Evolutionary conservation across 2,797 vertebrate species (phyloP).

Genomic region (Dicrostonyx torquatus): DNA sequence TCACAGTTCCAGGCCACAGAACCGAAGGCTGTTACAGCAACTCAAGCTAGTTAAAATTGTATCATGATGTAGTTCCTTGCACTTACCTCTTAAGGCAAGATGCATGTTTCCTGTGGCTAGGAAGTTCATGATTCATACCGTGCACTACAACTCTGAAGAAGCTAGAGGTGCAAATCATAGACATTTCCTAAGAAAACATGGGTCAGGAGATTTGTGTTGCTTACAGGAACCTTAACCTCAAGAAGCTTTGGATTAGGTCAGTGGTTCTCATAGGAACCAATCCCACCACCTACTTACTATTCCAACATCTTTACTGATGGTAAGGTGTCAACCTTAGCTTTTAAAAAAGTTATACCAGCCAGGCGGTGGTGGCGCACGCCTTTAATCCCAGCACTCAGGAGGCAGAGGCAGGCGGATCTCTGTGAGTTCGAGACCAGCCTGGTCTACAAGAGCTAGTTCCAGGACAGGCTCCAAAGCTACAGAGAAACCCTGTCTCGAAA

Average conservation of each 20-base stretch:
- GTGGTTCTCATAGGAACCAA: neutral
- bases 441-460: too few relatives aligned
- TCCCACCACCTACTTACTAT: neutral
- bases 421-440: too few relatives aligned
- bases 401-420: too few relatives aligned
- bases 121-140: neutral
- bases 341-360: conserved; percentile 24
- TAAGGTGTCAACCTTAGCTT: neutral
- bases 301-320: neutral
- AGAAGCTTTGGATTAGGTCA: neutral
- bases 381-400: too few relatives aligned
- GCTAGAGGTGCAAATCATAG: neutral
- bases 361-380: too few relatives aligned
- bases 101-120: conserved; percentile 15
- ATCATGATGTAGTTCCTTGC: neutral
- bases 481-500: too few relatives aligned
- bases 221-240: neutral
- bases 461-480: too few relatives aligned
- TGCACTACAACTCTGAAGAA: neutral
- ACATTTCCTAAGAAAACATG: conserved; percentile 4
- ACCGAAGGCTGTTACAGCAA: neutral
- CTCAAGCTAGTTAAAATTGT: neutral
- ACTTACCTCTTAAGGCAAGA: neutral
- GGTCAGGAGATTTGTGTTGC: neutral
- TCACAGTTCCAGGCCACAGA: neutral